These are phyloP conservation scores for Chaetodon auriga DNA, from an alignment of 2,113 vertebrate genomes.

Conservation along the genomic window DNA sequence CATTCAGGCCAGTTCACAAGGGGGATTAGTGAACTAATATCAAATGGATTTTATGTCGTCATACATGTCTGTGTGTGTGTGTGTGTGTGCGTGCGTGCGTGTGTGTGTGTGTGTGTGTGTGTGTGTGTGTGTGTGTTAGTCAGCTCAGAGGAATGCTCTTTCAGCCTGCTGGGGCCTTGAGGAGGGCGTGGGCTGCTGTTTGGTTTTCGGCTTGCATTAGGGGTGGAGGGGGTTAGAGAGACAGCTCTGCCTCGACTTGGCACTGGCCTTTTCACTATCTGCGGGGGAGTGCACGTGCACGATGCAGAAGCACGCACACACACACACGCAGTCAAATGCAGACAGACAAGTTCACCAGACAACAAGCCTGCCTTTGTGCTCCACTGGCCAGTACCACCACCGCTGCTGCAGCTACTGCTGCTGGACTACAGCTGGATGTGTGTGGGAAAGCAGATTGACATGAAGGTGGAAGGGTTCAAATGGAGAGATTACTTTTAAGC, in stretches of 20 bases:
- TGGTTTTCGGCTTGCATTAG: conserved; percentile 86
- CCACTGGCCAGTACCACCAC: conserved; percentile 47
- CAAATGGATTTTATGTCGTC: conserved; percentile 3
- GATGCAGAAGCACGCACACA: conserved; percentile 31
- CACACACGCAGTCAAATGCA: conserved; percentile 19
- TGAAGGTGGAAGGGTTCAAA: conserved; percentile 36
- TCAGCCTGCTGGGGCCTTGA: conserved; percentile 76
- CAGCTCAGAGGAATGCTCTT: conserved; percentile 86
- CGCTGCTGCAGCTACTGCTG: conserved; percentile 28
- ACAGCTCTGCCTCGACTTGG: conserved; percentile 72
- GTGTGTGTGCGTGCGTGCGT: conserved; percentile 47
- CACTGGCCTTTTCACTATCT: conserved; percentile 83
- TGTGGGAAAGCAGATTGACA: conserved; percentile 33
- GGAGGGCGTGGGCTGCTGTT: conserved; percentile 87
- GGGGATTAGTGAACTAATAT: background rate
- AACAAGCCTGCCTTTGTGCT: conserved; percentile 85
- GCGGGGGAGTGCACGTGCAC: conserved; percentile 79
- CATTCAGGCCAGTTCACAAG: background rate
- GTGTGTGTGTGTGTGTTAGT: conserved; percentile 77
- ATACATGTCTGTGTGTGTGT: conserved; percentile 15
- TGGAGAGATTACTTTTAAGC: conserved; percentile 11
- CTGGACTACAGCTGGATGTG: conserved; percentile 51
- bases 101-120: conserved; percentile 47
- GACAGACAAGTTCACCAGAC: conserved; percentile 72
- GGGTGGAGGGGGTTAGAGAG: conserved; percentile 84